phyloP scores from a whole-genome alignment of 2,797 vertebrate genomes.

The Aphelocoma californica region DNA sequence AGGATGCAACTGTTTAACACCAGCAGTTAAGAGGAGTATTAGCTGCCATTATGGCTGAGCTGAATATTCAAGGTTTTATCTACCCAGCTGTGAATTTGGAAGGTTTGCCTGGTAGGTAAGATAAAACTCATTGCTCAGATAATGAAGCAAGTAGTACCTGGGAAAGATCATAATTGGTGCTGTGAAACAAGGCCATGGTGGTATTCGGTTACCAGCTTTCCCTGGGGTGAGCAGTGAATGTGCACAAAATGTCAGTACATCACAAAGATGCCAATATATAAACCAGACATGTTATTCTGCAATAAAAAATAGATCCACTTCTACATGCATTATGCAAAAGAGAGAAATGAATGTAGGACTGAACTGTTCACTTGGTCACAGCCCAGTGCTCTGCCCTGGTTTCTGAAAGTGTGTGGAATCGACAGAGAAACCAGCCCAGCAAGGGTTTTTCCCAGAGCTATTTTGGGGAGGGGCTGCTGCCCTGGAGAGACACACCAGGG shows the following conservation, averaged over 20 bases:
- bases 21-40: slow-evolving; percentile 56
- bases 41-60: slow-evolving; percentile 13
- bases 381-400: not conserved
- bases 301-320: not conserved
- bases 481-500: no score
- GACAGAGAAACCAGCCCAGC: not conserved
- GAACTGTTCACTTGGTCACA: not conserved
- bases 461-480: not conserved
- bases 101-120: not conserved
- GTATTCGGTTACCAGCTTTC: not conserved
- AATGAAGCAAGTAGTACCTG: not conserved
- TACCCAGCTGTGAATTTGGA: not conserved
- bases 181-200: not conserved
- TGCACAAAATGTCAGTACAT: not conserved
- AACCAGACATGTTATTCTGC: not conserved
- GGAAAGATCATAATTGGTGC: not conserved
- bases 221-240: not conserved
- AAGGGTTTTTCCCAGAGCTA: not conserved
- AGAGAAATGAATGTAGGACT: not conserved
- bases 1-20: slow-evolving; percentile 39
- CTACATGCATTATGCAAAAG: slow-evolving; percentile 25
- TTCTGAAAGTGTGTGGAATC: not conserved
- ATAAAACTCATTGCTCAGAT: not conserved
- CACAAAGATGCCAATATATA: not conserved
- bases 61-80: slow-evolving; percentile 32